Evolutionary conservation across 2,888 invertebrate genomes (phyloP), one percentile per base, ranked within the genome.

Genomic region (Penaeus monodon): DNA sequence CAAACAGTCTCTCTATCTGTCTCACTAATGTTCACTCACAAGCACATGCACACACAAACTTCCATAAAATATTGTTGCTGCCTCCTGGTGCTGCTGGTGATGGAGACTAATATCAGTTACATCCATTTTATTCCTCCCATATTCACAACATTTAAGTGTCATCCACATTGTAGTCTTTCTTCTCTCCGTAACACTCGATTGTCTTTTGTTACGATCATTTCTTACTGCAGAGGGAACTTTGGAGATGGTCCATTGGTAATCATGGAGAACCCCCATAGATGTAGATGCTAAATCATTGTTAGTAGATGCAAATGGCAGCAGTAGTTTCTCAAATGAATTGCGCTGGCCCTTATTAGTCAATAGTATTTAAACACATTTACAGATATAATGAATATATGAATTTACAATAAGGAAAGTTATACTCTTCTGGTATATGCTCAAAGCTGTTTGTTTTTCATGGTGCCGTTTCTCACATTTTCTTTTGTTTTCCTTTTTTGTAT

Each of bases 401-500:
- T 74, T 79, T 87, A 87, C 83, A 87, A 83, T 87, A 87, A 87
- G 86, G 81, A 86, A 86, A 86, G 81, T 81, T 81, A 70, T 81
- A 86, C 86, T 87, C 86, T 87, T 87, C 86, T 87, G 86, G 86
- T 83, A 82, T 83, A 87, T 87, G 81, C 86, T 87, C 86, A 83
- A 87, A 86, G 86, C 79, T 87, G 86, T 87, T 87, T 83, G 79
- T 83, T 87, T 87, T 82, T 83, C 74, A 87, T 83, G 86, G 86
- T 87, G 86, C 78, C 83, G 86, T 87, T 87, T 87, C 86, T 87
- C 86, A 87, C 86, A 87, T 87, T 87, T 83, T 87, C 86, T 87
- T 87, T 88, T 88, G 80, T 88, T 89, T 88, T 89, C 86, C 86
- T 89, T 89, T 89, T 89, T 89, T 89, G 89, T 89, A 84, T 89